Evolutionary conservation across 2,888 invertebrate species (phyloP), one percentile per base, ranked within the genome.

Genomic region (Lasioglossum vierecki): DNA sequence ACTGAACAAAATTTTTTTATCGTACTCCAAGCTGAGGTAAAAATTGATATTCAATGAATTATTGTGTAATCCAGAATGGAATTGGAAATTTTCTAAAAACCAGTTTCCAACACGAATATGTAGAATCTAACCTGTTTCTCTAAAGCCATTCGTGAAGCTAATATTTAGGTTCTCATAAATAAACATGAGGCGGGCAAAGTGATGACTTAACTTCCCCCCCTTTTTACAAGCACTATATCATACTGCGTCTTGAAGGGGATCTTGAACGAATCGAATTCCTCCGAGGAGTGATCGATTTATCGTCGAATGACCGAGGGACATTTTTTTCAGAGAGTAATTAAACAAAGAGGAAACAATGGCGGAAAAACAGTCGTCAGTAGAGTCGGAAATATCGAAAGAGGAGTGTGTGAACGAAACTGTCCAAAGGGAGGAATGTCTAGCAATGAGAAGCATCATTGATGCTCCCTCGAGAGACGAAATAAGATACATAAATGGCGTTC

Each of bases 361-460:
- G 63, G 26, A 63, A 2, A 63, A 63, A 6, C 30, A 15, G 15
- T 15, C 15, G 30, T 2, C 15, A 6, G 15, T 6, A 6, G 30
- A 6, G 6, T 15, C 30, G 30, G 1, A 63, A 30, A 15, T 30
- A 2, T 26, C 15, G 30, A 2, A 6, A 63, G 30, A 30, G 0
- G 4, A 5, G 1, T 15, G 2, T 0, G 15, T 0, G 30, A 0
- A 0, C 0, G 57, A 2, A 22, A 4, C 26, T 46, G 30, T 0
- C 15, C 8, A 6, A 8, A 30, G 57, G 44, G 15, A 4, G 0
- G 30, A 57, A 22, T 35, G 46, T 0, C 74, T 82, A 5, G 3
- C 3, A 6, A 85, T 68, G 49, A 80, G 87, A 46, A 60, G 70
- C 22, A 85, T 88, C 49, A 86, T 88, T n/a, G n/a, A 8, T 0